Evolutionary conservation across 2,888 invertebrate species (phyloP), one percentile per base, ranked within the genome.

Genomic region (Stegana nigrithorax): DNA sequence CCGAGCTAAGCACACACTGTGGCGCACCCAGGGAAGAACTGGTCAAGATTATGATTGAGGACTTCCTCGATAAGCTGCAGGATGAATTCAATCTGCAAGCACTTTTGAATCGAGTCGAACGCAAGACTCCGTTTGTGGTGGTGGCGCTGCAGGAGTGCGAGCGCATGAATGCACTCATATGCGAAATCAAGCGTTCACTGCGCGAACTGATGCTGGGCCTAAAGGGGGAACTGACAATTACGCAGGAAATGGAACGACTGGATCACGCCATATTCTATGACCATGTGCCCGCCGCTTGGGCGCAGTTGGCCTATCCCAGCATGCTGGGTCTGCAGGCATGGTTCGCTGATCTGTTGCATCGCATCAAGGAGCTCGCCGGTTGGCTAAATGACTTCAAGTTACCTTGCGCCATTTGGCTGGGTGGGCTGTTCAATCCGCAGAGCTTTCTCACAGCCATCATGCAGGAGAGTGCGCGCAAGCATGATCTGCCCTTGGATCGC

Each of bases 361-460:
- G 97, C 61, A 89, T 96, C 47, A 90, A 90, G 70, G 95, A 96
- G 81, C 87, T 96, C 12, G 93, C 96, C 74, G 90, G 89, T 65
- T 98, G 97, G 97, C 90, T 93, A 2, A 90, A 91, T 0, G 97
- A 97, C 85, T 85, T 85, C 25, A 81, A 92, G 89, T 87, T 97
- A 66, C 96, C 97, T 0, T 88, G 94, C 1, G 90, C 93, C 12
- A 93, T 97, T 42, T 98, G 98, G 98, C 87, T 98, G 67, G 95
- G 93, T 10, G 97, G 97, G 1, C 94, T 98, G 81, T 98, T 98
- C 88, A 98, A 97, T 87, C 97, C 97, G 0, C 97, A 98, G 86
- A 97, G 97, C 23, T 97, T 98, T 86, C 88, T 98, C 59, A 98
- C 97, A 0, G 97, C 97, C 63, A 96, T 98, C 81, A 97, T 97